phyloP scores from a whole-genome alignment of 2,888 invertebrate genomes.

The Brachyptera risi region DNA sequence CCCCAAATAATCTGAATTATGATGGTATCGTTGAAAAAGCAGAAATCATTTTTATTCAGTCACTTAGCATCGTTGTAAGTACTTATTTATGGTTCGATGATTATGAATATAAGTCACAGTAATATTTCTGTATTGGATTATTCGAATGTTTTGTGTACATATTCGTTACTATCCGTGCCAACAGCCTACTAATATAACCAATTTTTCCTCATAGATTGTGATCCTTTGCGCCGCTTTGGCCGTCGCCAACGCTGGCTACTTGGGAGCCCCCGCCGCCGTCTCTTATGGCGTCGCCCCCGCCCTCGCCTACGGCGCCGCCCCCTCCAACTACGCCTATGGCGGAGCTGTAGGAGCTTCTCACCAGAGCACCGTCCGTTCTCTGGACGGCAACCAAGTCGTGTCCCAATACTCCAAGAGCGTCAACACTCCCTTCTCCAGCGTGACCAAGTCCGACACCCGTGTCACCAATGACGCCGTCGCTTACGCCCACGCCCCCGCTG shows the following conservation, averaged over 20 bases:
- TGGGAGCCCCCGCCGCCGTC: constrained; percentile 35
- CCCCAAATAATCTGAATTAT: too few relatives aligned
- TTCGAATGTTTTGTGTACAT: too few relatives aligned
- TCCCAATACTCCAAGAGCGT: constrained; percentile 56
- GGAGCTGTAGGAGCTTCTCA: constrained; percentile 44
- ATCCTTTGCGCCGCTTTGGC: constrained; percentile 35
- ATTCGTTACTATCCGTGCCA: too few relatives aligned
- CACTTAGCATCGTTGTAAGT: too few relatives aligned
- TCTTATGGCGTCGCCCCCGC: constrained; percentile 39
- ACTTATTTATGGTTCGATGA: too few relatives aligned
- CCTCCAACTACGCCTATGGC: constrained; percentile 33
- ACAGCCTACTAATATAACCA: too few relatives aligned
- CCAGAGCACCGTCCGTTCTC: constrained; percentile 55
- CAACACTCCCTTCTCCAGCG: constrained; percentile 57
- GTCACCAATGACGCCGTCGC: constrained; percentile 52
- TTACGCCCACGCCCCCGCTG: constrained; percentile 39
- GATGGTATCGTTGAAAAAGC: too few relatives aligned
- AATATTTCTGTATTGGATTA: too few relatives aligned
- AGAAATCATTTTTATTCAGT: too few relatives aligned
- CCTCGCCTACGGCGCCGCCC: constrained; percentile 25
- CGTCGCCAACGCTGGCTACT: constrained; percentile 34
- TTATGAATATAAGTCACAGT: too few relatives aligned
- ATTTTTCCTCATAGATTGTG: constrained; percentile 33
- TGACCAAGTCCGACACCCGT: constrained; percentile 56
- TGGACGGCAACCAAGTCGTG: constrained; percentile 53